These are phyloP conservation scores for Corvus hawaiiensis DNA, from an alignment of 2,113 vertebrate genomes.

Conservation along the genomic window DNA sequence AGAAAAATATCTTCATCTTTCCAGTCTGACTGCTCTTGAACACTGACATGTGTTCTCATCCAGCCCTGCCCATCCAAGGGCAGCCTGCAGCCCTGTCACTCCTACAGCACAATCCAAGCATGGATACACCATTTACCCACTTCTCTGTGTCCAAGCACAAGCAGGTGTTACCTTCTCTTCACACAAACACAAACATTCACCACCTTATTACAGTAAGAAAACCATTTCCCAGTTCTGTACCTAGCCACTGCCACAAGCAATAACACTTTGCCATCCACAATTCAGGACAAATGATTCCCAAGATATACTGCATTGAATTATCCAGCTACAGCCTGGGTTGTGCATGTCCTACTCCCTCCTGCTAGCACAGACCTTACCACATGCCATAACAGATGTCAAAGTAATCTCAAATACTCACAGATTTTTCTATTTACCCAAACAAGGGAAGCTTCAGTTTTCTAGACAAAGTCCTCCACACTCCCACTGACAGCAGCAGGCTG, in stretches of 20 bases:
- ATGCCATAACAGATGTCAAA: neutral
- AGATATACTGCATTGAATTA: neutral
- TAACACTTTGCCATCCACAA: neutral
- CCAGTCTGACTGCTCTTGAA: neutral
- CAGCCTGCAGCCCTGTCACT: neutral
- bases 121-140: neutral
- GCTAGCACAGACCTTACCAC: neutral
- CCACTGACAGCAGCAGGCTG: neutral
- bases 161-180: neutral
- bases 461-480: neutral
- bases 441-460: neutral
- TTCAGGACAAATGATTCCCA: neutral
- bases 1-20: neutral
- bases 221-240: neutral
- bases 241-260: neutral
- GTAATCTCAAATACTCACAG: neutral
- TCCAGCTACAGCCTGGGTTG: neutral
- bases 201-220: neutral
- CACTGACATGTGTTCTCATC: neutral
- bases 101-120: neutral
- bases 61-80: neutral
- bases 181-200: neutral
- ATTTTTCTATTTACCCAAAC: slow-evolving; percentile 15
- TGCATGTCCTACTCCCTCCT: neutral
- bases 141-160: neutral